Base-by-base conservation (phyloP, 2,113 vertebrate species). In the Amphilophus citrinellus region DNA sequence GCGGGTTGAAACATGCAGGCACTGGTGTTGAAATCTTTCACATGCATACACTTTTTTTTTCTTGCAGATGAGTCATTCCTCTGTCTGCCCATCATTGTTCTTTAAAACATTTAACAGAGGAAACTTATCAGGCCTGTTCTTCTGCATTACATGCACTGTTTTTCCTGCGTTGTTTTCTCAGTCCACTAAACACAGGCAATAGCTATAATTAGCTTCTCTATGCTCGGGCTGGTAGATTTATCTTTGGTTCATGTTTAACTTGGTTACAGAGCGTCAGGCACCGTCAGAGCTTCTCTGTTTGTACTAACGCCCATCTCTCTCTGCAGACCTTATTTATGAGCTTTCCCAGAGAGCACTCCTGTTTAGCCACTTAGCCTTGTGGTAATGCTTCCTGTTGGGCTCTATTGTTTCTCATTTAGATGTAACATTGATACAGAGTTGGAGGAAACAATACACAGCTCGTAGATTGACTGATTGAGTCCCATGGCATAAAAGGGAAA, bases 241-340 rank as follows among this genome's bases (percentile, higher is more conserved):
- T 81, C 77, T 82, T 63, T 91, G 71, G 94, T 96, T 96, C 89
- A 96, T 95, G 94, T 95, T 96, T 95, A 96, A 96, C 95, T 85
- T 53, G 8, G 84, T 90, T 87, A 87, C 87, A 85, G 76, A 56
- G 84, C 53, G 63, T 87, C 60, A 44, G 65, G 20, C 66, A 15
- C 24, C 0, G 77, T 82, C 79, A 63, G 58, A 77, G 56, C 57
- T 22, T 14, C 50, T 24, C 84, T 84, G 73, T 89, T 75, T 79
- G 53, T 80, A 82, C 59, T 77, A 20, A 42, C 22, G 50, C 44
- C 47, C 1, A 11, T 37, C 68, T 85, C 68, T 85, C 60, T 88
- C 37, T 22, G 77, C 18, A 1, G 47, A 60, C 63, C 61, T 89
- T 83, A 91, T 94, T 93, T 88, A 91, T 94, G 82, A 91, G 83